phyloP scores from a whole-genome alignment of 1,140 invertebrate species.

The Drosophila pseudoananassae region DNA sequence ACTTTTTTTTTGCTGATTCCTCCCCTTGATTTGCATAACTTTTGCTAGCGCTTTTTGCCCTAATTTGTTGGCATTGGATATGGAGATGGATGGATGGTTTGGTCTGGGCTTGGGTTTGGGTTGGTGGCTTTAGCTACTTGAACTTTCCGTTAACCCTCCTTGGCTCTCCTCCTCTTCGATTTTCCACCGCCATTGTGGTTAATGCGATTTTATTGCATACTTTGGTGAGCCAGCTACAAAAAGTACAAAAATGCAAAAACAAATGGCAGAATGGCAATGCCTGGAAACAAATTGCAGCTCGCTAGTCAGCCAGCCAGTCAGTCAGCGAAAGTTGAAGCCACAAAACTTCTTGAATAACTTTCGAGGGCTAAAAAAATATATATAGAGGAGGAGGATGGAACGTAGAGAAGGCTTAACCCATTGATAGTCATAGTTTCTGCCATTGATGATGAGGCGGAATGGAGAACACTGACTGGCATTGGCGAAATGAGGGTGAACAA shows the following conservation, averaged over 20 bases:
- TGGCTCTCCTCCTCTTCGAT: not conserved
- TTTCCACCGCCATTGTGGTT: conserved; percentile 30
- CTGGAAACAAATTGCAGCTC: conserved; percentile 39
- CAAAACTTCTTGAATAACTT: conserved; percentile 60
- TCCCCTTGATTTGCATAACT: conserved; percentile 24
- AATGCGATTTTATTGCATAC: conserved; percentile 77
- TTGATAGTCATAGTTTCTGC: conserved; percentile 21
- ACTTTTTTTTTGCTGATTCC: not conserved
- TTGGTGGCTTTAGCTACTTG: conserved; percentile 24
- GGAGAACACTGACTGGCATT: conserved; percentile 1
- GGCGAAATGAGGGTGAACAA: conserved; percentile 17
- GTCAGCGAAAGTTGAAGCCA: conserved; percentile 40
- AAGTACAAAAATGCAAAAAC: conserved; percentile 11
- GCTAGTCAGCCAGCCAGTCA: not conserved
- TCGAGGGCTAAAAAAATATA: conserved; percentile 4
- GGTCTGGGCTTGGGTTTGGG: not conserved
- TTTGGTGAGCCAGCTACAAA: conserved; percentile 46
- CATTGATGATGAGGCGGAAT: conserved; percentile 21
- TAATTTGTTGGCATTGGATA: conserved; percentile 35
- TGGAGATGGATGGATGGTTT: conserved; percentile 1
- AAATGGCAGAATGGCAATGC: not conserved
- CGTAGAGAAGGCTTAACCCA: not conserved
- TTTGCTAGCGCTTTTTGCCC: conserved; percentile 33
- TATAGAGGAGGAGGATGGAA: not conserved
- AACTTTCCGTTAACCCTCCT: conserved; percentile 14